Evolutionary conservation across 1,140 invertebrate genomes (phyloP), one percentile per base, ranked within the genome.

Genomic region (Ganaspis sp.): DNA sequence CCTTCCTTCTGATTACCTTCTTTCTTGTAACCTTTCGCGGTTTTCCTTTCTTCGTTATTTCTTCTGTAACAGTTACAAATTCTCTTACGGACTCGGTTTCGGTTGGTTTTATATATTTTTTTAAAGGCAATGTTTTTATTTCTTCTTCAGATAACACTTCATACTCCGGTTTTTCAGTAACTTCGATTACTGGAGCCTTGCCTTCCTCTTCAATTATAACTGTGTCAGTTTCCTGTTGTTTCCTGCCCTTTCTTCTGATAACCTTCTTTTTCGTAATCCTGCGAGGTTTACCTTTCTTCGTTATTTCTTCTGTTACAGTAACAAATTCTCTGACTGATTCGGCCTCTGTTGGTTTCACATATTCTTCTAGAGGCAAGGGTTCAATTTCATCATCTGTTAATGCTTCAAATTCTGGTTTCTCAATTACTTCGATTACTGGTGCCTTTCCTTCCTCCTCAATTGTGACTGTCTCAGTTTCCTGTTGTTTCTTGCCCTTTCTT

Each of bases 401-500:
- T 9, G 77, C 73, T 69, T 84, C 79, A 71, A 81, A 75, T 54
- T 76, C 77, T 49, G 82, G 75, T 42, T 79, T 49, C 71, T 79
- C 85, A 9, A 83, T 85, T 6, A 91, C 81, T 15, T 83, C 89
- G 4, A 87, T 91, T 19, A 87, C 70, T 12, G 90, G 88, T 11
- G 72, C 75, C 4, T 29, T 34, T 34, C 26, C 49, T 4, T 40
- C 34, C 26, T 82, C 69, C 85, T 92, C 88, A 64, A 92, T 82
- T 21, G 91, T 91, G n/a, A 90, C 88, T 72, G 92, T 90, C 86
- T 92, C 90, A 9, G 88, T 91, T 4, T 90, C 86, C 84, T 92
- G 87, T 77, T 91, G 79, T 75, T 89, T 91, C 9, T 84, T 83
- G 49, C 89, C 92, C 75, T 85, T 88, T 38, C 88, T 86, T 72